Conservation (phyloP, 2,888 invertebrate species). For the Agonopterix heracliana region DNA sequence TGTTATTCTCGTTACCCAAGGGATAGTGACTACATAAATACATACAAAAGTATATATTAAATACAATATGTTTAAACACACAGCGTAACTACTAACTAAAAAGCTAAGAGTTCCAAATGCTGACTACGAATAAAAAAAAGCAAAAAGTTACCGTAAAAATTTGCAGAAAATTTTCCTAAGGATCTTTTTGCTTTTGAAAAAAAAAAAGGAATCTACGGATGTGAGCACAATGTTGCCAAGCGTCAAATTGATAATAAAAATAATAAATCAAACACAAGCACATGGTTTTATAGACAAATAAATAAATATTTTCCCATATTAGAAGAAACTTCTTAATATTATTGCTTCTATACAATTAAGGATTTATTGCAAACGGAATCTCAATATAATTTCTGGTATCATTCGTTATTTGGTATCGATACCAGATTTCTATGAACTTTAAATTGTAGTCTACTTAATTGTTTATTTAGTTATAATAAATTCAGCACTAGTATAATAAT, state of each 20-base stretch:
- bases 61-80: slow-evolving; percentile 46
- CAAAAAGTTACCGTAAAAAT: slow-evolving; percentile 45
- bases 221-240: slow-evolving; percentile 77
- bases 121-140: slow-evolving; percentile 51
- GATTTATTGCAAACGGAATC: too few species aligned
- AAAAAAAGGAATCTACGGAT: slow-evolving; percentile 22
- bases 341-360: too few species aligned
- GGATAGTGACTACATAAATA: slow-evolving; percentile 26
- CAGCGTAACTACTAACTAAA: slow-evolving; percentile 55
- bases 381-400: too few species aligned
- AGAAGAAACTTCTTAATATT: not conserved
- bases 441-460: too few species aligned
- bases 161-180: slow-evolving; percentile 21
- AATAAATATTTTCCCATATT: slow-evolving; percentile 15
- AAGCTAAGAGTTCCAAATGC: slow-evolving; percentile 56
- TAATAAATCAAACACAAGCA: slow-evolving; percentile 68
- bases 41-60: slow-evolving; percentile 27
- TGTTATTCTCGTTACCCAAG: slow-evolving; percentile 21
- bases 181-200: slow-evolving; percentile 55
- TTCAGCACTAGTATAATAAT: too few species aligned
- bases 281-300: slow-evolving; percentile 39
- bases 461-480: too few species aligned
- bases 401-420: too few species aligned
- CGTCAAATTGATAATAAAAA: slow-evolving; percentile 75
- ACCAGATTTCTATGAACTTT: too few species aligned